phyloP scores from a whole-genome alignment of 1,140 invertebrate genomes.

The Amyelois transitella region DNA sequence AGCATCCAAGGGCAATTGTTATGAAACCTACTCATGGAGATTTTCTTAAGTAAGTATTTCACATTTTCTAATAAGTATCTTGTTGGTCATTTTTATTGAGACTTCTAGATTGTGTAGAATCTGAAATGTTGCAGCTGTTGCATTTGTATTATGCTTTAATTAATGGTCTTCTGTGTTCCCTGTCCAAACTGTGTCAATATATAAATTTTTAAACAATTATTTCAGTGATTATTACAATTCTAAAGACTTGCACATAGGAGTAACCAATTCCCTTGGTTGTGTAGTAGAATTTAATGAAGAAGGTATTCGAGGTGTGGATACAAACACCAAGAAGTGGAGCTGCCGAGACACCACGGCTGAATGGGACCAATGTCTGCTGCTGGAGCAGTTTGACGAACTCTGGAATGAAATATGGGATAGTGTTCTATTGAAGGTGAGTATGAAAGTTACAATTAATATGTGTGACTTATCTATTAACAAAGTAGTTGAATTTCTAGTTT shows the following conservation, averaged over 20 bases:
- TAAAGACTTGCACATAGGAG: constrained; percentile 87
- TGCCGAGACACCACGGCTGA: constrained; percentile 42
- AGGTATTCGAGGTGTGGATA: constrained; percentile 77
- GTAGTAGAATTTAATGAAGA: constrained; percentile 86
- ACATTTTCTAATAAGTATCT: neutral
- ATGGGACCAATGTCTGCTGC: constrained; percentile 83
- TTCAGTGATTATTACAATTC: constrained; percentile 85
- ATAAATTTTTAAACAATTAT: constrained; percentile 13
- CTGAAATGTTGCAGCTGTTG: neutral
- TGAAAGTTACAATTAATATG: no score
- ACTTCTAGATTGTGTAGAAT: neutral
- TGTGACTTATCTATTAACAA: no score
- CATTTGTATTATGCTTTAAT: no score
- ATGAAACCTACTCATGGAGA: constrained; percentile 87
- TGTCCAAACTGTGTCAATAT: no score
- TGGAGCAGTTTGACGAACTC: constrained; percentile 78
- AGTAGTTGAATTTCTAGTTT: no score
- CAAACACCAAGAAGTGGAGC: constrained; percentile 53
- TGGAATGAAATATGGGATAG: constrained; percentile 86
- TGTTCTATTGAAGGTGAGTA: constrained; percentile 77
- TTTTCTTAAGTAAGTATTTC: constrained; percentile 83
- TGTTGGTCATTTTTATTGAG: neutral
- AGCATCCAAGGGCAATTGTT: constrained; percentile 82
- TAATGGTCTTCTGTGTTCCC: no score
- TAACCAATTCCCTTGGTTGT: constrained; percentile 83